These are phyloP conservation scores for Asbolus verrucosus DNA, from an alignment of 1,140 invertebrate genomes.

Conservation along the genomic window DNA sequence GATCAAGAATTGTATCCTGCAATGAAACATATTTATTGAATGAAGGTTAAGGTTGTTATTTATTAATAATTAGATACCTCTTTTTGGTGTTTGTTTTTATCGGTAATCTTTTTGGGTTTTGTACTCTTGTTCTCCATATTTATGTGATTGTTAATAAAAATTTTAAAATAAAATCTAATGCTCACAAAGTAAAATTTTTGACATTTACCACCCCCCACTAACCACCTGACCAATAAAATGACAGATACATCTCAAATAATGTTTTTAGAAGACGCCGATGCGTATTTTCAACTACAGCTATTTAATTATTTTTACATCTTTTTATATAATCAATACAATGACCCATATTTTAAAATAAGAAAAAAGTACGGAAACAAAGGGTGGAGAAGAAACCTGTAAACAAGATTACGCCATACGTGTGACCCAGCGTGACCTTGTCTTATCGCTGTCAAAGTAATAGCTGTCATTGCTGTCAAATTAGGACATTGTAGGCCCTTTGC, in stretches of 20 bases:
- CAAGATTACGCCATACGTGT: no score
- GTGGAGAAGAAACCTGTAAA: constrained; percentile 16
- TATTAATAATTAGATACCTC: not conserved
- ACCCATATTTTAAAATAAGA: no score
- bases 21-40: constrained; percentile 62
- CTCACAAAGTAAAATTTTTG: constrained; percentile 3
- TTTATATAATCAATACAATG: no score
- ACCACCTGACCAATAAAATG: not conserved
- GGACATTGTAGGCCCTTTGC: not conserved
- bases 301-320: no score
- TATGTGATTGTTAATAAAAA: not conserved
- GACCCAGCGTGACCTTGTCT: not conserved
- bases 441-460: constrained; percentile 7
- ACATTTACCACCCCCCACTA: not conserved
- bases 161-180: constrained; percentile 7
- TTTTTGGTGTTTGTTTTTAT: constrained; percentile 21
- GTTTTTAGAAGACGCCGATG: no score
- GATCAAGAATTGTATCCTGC: constrained; percentile 79
- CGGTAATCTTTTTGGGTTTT: not conserved
- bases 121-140: constrained; percentile 10
- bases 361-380: no score
- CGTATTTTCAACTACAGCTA: no score
- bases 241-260: not conserved
- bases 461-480: constrained; percentile 19
- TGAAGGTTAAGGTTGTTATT: constrained; percentile 21